Base-by-base conservation (phyloP, 2,113 vertebrate genomes). In the Prochilodus magdalenae region DNA sequence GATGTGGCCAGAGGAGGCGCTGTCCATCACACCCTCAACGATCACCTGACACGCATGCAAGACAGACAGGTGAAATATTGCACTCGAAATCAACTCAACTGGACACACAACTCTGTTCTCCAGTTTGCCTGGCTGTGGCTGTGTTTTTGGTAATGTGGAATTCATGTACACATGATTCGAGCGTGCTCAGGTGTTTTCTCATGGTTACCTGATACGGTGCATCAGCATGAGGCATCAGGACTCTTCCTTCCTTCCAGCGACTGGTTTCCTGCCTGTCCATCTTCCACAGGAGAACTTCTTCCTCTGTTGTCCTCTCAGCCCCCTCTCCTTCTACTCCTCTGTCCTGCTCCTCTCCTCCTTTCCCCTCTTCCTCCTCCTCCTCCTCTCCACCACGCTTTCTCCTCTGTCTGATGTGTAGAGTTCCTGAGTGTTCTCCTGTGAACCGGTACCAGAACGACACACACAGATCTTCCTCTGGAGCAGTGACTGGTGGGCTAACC, bases 401-500 rank as follows among this genome's bases (percentile, higher is more conserved):
- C 74, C 90, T 91, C 78, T 96, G 94, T n/a, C 93, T 95, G 91
- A 99, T 94, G 85, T 92, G 91, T 15, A 99, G 93, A 0, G 93
- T 92, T 57, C 95, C 96, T 0, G 92, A 92, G 0, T 95, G 95
- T 0, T 94, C 91, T 0, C 95, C 95, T 0, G 90, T 90, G 93
- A 97, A 95, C 88, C 96, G 96, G 73, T 98, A 99, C 97, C 98
- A 98, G 93, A 99, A 99, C 1, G 96, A 97, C 94, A 99, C 93
- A 89, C 98, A 99, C 84, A 97, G 94, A 51, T 95, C 93, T 0
- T 93, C 87, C 80, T 92, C 94, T 30, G 93, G 91, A 0, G 94
- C 93, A 8, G 91, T 93, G 71, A 98, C 91, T 49, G 94, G 84
- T 0, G 95, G 94, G 89, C 98, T 98, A 89, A 93, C 92, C 87